Evolutionary conservation across 2,113 vertebrate species (phyloP).

Genomic region (Lophochroa leadbeateri): DNA sequence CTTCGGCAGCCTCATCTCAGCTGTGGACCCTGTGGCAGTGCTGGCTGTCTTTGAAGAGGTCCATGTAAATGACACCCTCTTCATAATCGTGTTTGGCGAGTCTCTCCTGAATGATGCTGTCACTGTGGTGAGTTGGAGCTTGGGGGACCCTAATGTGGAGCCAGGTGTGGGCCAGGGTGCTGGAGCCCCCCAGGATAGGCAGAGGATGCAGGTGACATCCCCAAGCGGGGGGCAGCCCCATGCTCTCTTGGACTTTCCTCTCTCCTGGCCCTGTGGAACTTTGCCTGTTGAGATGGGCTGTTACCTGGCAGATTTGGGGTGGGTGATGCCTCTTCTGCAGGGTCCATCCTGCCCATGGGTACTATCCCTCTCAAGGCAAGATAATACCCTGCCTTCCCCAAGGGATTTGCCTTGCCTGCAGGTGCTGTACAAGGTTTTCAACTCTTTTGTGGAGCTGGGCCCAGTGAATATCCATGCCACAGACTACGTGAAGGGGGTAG

Average conservation of each 20-base stretch:
- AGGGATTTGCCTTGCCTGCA: constrained; percentile 35
- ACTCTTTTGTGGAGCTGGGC: constrained; percentile 94
- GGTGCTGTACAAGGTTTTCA: constrained; percentile 97
- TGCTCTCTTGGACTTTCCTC: neutral
- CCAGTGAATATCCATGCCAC: constrained; percentile 82
- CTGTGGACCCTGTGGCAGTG: constrained; percentile 94
- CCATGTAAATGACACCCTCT: constrained; percentile 93
- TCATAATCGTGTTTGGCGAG: constrained; percentile 98
- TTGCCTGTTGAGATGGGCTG: neutral
- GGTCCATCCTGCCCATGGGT: neutral
- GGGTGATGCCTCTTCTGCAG: neutral
- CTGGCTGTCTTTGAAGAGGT: constrained; percentile 96
- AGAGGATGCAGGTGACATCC: neutral
- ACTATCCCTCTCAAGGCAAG: neutral
- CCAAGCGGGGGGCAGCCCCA: neutral
- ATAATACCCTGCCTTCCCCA: neutral
- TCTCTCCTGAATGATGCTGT: constrained; percentile 97
- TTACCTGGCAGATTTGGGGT: neutral
- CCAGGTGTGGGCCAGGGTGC: neutral
- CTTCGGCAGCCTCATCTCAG: constrained; percentile 93
- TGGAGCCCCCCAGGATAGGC: neutral
- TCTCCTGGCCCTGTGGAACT: neutral
- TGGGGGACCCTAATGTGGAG: neutral
- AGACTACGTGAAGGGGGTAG: constrained; percentile 95
- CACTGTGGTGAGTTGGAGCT: constrained; percentile 87